These are phyloP conservation scores for Leptinotarsa defecta DNA, from an alignment of 1,140 invertebrate genomes.

Conservation along the genomic window DNA sequence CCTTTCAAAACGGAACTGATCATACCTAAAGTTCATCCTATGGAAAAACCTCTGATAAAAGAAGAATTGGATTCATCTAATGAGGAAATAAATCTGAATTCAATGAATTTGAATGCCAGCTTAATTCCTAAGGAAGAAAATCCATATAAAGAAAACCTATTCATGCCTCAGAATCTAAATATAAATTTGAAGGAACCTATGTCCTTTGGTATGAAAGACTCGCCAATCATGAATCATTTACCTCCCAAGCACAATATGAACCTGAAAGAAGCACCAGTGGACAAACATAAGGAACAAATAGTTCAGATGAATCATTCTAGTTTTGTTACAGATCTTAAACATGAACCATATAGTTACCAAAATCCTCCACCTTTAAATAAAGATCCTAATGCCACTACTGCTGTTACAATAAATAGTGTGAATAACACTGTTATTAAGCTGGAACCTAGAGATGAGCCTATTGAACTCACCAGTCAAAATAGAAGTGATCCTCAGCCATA, in stretches of 20 bases:
- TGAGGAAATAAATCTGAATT: constrained; percentile 35
- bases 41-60: constrained; percentile 63
- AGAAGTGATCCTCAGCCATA: constrained; percentile 56
- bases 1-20: constrained; percentile 62
- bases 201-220: constrained; percentile 46
- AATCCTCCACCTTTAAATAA: constrained; percentile 24
- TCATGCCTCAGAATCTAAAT: constrained; percentile 45
- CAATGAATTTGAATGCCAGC: constrained; percentile 1
- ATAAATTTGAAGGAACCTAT: constrained; percentile 44
- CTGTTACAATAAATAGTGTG: constrained; percentile 19
- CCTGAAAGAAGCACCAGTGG: constrained; percentile 36
- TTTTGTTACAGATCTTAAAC: constrained; percentile 41
- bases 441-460: constrained; percentile 63
- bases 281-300: constrained; percentile 42
- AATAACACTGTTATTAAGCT: constrained; percentile 58
- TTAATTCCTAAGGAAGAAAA: constrained; percentile 11
- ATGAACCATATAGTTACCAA: constrained; percentile 38
- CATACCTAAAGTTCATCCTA: constrained; percentile 62
- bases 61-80: constrained; percentile 60
- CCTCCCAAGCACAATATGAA: constrained; percentile 43
- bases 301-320: constrained; percentile 48
- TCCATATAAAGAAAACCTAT: constrained; percentile 49
- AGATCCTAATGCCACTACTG: constrained; percentile 23
- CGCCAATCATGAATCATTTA: constrained; percentile 43
- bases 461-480: constrained; percentile 58